Base-by-base conservation (phyloP, 2,888 invertebrate species). In the Subacronicta megacephala region DNA sequence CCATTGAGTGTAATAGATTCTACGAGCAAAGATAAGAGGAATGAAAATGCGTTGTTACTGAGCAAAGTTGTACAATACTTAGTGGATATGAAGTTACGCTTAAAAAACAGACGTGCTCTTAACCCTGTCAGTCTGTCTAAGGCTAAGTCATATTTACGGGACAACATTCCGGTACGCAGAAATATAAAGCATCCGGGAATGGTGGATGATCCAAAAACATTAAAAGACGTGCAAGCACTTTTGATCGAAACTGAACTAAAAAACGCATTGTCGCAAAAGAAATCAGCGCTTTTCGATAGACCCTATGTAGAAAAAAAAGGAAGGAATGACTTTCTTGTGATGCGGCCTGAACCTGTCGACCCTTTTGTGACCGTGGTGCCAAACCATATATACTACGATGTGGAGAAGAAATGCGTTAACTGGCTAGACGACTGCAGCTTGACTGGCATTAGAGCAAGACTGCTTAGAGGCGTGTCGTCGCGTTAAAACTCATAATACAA, bases 401-500 rank as follows among this genome's bases (percentile, higher is more conserved):
- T 84, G 7, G 89, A 92, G 62, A 92, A 90, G 58, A 81, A 82
- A 62, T 93, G 93, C 41, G 88, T 88, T 0, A 93, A 93, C 59
- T 93, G 93, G 93, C 62, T 92, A 7, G 90, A 90, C 18, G 89
- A 90, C 47, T 93, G 93, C 59, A 89, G 82, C 41, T 40, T 84
- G 12, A 81, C 78, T 26, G 93, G 92, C 0, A 77, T 93, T 0
- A 75, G 88, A 18, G 56, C 71, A 0, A 78, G 81, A 15, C 59
- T 91, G 3, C 61, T 91, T 9, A 79, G 78, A 3, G 83, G 78
- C 50, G 73, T 86, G 0, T 57, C 58, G 0, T 80, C 71, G 1
- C 85, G 83, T 2, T 84, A 68, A 45, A 60, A 59, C 3, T 49
- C 20, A 38, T 44, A 29, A 31, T 31, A n/a, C n/a, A n/a, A n/a